Percentiles rank a stretch among this genome's conserved stretches.
These are phyloP conservation scores for Ctena decussata DNA, from an alignment of 2,888 invertebrate genomes.

Conservation along the genomic window DNA sequence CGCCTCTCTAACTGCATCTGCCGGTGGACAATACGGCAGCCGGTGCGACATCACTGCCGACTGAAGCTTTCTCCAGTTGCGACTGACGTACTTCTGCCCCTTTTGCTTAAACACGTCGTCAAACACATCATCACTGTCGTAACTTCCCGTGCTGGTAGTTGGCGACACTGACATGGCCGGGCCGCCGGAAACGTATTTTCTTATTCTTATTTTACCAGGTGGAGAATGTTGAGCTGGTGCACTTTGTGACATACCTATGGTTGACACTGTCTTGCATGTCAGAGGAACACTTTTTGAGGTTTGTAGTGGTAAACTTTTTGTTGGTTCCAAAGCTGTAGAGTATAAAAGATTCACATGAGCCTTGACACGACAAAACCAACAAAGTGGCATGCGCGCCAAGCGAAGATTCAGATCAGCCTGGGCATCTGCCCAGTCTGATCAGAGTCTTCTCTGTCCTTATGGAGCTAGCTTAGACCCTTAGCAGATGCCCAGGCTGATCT, in stretches of 20 bases:
- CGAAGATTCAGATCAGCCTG: too few relatives aligned
- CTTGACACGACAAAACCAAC: too few relatives aligned
- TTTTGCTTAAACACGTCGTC: conserved; percentile 46
- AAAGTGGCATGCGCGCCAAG: too few relatives aligned
- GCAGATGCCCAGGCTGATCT: too few relatives aligned
- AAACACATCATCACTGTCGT: conserved; percentile 73
- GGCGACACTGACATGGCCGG: background rate
- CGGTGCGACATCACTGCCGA: conserved; percentile 48
- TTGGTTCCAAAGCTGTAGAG: background rate
- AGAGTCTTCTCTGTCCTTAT: too few relatives aligned
- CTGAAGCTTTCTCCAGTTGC: conserved; percentile 57
- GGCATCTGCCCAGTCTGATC: too few relatives aligned
- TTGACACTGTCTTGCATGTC: background rate
- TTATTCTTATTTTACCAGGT: background rate
- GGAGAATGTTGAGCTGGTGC: background rate
- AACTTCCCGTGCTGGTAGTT: background rate
- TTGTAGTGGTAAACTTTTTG: background rate
- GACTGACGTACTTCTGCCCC: conserved; percentile 27
- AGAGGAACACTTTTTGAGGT: background rate
- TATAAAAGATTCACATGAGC: too few relatives aligned
- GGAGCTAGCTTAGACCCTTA: too few relatives aligned
- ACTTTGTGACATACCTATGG: background rate
- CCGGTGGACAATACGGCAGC: background rate
- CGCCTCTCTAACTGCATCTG: conserved; percentile 24
- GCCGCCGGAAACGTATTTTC: background rate